Evolutionary conservation across 2,888 invertebrate species (phyloP).

Genomic region (Liodrosophila aerea): DNA sequence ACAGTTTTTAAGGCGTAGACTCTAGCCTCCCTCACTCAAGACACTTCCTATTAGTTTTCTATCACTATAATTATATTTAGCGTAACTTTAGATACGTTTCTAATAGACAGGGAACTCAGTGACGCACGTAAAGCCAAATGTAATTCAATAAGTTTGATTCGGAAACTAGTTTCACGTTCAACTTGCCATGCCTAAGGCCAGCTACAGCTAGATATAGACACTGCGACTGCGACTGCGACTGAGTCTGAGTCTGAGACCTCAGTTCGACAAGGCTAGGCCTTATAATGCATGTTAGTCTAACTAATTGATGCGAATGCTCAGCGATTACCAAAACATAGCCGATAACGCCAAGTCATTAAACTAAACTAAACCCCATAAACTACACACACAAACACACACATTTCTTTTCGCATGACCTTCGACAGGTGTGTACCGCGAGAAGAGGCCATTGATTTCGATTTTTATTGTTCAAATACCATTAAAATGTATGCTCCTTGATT

Average conservation of each 20-base stretch:
- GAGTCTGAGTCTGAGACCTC: no score
- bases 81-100: constrained; percentile 39
- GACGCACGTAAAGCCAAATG: constrained; percentile 36
- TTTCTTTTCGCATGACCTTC: constrained; percentile 20
- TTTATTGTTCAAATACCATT: background rate
- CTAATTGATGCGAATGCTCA: constrained; percentile 28
- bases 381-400: constrained; percentile 4
- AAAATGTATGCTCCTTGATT: background rate
- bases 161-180: constrained; percentile 61
- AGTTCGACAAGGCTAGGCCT: constrained; percentile 34
- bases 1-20: constrained; percentile 28
- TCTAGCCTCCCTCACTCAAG: constrained; percentile 19
- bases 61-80: constrained; percentile 9
- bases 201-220: constrained; percentile 11
- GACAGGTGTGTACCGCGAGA: constrained; percentile 7
- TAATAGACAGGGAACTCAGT: constrained; percentile 53
- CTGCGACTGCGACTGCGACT: no score
- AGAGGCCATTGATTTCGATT: constrained; percentile 12
- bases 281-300: constrained; percentile 19
- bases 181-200: constrained; percentile 59
- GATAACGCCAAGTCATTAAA: constrained; percentile 13
- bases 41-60: background rate
- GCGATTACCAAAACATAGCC: constrained; percentile 8
- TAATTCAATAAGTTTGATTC: constrained; percentile 49
- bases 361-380: constrained; percentile 6